Percentiles rank a stretch among this genome's conserved stretches.
Evolutionary conservation across 2,797 vertebrate species (phyloP).

Genomic region (Rallus crepitans): DNA sequence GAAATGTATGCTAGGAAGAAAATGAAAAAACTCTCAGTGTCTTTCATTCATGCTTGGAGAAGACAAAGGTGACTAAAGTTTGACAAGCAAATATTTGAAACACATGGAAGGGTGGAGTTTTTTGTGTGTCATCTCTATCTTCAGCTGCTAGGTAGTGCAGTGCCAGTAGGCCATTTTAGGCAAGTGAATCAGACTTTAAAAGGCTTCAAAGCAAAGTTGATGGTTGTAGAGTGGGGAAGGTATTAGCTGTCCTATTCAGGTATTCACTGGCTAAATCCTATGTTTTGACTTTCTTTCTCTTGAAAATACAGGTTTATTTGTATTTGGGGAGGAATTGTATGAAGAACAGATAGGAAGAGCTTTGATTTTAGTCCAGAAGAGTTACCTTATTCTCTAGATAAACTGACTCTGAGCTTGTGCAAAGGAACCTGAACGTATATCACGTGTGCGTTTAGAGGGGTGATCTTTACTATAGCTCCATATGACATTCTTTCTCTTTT

Average conservation of each 20-base stretch:
- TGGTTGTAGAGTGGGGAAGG: not conserved
- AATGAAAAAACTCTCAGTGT: not conserved
- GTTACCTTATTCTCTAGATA: not conserved
- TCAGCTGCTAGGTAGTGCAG: not conserved
- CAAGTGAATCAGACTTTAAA: not conserved
- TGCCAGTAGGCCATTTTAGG: not conserved
- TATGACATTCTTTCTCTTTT: not conserved
- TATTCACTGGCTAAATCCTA: not conserved
- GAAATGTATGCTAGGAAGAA: not conserved
- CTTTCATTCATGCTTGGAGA: not conserved
- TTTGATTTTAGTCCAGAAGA: not conserved
- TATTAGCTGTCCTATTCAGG: not conserved
- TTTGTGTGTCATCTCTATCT: not conserved
- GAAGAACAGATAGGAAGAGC: not conserved
- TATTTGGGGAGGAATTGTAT: not conserved
- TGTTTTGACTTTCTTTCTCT: not conserved
- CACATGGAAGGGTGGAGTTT: not conserved
- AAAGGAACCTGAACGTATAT: not conserved
- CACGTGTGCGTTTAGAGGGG: accelerated
- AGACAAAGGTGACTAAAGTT: not conserved
- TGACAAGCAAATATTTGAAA: not conserved
- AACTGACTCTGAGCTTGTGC: not conserved
- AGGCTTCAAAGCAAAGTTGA: not conserved
- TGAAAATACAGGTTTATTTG: not conserved
- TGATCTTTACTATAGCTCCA: not conserved